Evolutionary conservation across 2,113 vertebrate species (phyloP), one percentile per base, ranked within the genome.

Genomic region (Toxotes jaculatrix): DNA sequence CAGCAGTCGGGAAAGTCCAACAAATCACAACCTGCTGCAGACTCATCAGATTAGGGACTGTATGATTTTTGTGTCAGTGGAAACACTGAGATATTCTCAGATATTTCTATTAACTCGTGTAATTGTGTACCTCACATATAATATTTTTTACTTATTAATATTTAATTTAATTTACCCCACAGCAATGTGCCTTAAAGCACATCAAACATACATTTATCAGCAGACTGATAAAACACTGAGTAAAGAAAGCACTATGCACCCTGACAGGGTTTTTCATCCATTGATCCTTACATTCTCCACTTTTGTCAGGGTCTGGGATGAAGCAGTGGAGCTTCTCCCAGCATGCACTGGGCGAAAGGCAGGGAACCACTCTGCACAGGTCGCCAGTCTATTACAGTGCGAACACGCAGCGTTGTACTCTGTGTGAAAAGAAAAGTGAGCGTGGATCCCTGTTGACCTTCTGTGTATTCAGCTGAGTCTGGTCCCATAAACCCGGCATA

Each of bases 381-480:
- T 90, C 65, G 75, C 74, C 73, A 59, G 77, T 79, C 81, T 40
- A 67, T 87, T 79, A 67, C 64, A 56, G 78, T 13, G 65, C 4
- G 74, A 85, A 75, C 77, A 62, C 84, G 63, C 72, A 83, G 81
- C 5, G 42, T 62, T 6, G 47, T 40, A 43, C 70, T 75, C 69
- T 62, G 71, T 79, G 83, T 81, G 83, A 87, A 85, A 88, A 86
- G 90, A 90, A 89, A 86, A 88, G 83, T 80, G 87, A 87, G 89
- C 27, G 83, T 45, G 83, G 88, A 88, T 91, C 87, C 86, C 86
- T 57, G 87, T 87, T 87, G 86, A 87, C 85, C 74, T 69, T 74
- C 85, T 64, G 68, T 74, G 89, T 74, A 85, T 90, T 91, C 84
- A 91, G 61, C 84, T 43, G 72, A 91, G 79, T 85, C 67, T 78